Percentiles rank a stretch among this genome's conserved stretches.
These are phyloP conservation scores for Clarias gariepinus DNA, from an alignment of 2,113 vertebrate species.

Conservation along the genomic window DNA sequence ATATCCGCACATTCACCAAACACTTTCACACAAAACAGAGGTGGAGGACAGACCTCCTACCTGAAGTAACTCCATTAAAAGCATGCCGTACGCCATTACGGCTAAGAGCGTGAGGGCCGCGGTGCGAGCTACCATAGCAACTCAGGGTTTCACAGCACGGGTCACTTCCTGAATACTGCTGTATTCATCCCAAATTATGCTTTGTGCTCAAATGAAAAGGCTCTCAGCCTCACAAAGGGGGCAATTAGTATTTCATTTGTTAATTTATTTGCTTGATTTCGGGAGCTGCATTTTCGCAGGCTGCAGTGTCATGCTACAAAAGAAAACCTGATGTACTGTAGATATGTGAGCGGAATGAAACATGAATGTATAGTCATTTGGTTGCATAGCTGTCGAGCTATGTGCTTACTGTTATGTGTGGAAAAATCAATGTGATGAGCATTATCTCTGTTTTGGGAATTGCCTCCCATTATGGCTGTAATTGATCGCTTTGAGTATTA, in stretches of 20 bases:
- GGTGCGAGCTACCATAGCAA: conserved; percentile 62
- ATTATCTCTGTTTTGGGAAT: neutral
- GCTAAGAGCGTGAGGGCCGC: conserved; percentile 50
- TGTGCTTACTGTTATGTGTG: neutral
- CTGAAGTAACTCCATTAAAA: conserved; percentile 52
- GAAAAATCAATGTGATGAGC: neutral
- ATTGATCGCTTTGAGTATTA: neutral
- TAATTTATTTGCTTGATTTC: conserved; percentile 43
- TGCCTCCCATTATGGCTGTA: neutral
- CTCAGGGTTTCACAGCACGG: conserved; percentile 53
- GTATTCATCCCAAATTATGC: conserved; percentile 51
- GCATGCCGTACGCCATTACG: conserved; percentile 31
- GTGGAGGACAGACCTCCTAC: conserved; percentile 46
- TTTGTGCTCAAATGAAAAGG: conserved; percentile 46
- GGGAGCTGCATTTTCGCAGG: conserved; percentile 15
- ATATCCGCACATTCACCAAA: conserved; percentile 4
- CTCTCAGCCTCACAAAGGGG: conserved; percentile 45
- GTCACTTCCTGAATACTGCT: conserved; percentile 54
- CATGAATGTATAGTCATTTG: neutral
- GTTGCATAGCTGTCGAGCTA: neutral
- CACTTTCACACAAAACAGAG: conserved; percentile 39
- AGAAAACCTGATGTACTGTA: neutral
- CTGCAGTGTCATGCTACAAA: neutral
- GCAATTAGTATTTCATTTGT: conserved; percentile 46
- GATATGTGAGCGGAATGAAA: conserved; percentile 3